Evolutionary conservation across 2,888 invertebrate species (phyloP), one percentile per base, ranked within the genome.

Genomic region (Athetis lepigone): DNA sequence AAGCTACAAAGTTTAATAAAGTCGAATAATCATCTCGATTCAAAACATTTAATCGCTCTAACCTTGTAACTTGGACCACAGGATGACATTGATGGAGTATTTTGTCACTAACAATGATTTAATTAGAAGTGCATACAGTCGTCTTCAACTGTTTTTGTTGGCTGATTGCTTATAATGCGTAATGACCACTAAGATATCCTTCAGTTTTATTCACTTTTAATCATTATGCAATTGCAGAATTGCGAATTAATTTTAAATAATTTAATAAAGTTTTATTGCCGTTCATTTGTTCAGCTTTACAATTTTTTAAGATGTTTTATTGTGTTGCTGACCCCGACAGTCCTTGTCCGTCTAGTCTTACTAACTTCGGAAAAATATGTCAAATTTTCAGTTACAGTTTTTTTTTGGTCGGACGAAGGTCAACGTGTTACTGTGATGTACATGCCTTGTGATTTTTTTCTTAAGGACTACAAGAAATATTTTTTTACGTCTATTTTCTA

Each of bases 71-170:
- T 68, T 70, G 39, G 13, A 51, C 67, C 51, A 64, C 45, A 63
- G 27, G 9, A 47, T 47, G 77, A 72, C 74, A 78, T 74, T 83
- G 79, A 79, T 79, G 50, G 62, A 75, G 70, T 68, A 63, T 75
- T 79, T 77, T 82, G 80, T 80, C 79, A 75, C 72, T 70, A 74
- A 84, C 85, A 84, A 84, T 85, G 77, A 84, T 79, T 83, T 80
- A 81, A 84, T 85, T 83, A 83, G 3, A 33, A 82, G 74, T 84
- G 81, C 83, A 81, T 76, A 80, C 18, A 66, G 50, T 54, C 50
- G 6, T 69, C 46, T 59, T 50, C 49, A 52, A 65, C 39, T 66
- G 75, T 78, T 77, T 75, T 74, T 76, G 69, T 77, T 72, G 2
- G 54, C 39, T 75, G 75, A 80, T 77, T 79, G 52, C 47, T 67